phyloP scores from a whole-genome alignment of 2,888 invertebrate species.

The Adelognathus sp. region DNA sequence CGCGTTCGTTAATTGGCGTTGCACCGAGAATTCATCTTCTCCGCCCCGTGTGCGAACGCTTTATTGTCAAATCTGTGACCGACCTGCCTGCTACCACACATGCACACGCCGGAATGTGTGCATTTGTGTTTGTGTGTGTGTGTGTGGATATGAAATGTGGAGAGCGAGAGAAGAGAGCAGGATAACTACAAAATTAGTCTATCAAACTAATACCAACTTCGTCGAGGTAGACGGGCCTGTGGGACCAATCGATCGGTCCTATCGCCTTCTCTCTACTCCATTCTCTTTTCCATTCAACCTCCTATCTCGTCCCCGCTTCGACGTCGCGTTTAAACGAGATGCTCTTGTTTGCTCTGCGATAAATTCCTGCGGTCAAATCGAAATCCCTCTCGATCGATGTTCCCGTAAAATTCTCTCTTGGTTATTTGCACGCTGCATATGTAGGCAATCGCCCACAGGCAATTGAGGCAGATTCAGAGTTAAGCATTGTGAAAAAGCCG shows the following conservation, averaged over 20 bases:
- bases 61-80: conserved; percentile 27
- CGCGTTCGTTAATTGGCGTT: conserved; percentile 22
- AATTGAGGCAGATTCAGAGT: too few species aligned
- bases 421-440: not conserved
- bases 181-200: conserved; percentile 37
- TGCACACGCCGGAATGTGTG: not conserved
- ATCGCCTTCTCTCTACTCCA: not conserved
- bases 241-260: conserved; percentile 26
- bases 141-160: not conserved
- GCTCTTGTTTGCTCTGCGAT: conserved; percentile 1
- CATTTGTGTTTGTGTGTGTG: too few species aligned
- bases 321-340: not conserved
- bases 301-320: not conserved
- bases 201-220: conserved; percentile 55
- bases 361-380: conserved; percentile 8
- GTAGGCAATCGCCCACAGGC: too few species aligned
- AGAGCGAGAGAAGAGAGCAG: not conserved
- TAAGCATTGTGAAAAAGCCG: too few species aligned
- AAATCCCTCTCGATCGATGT: not conserved
- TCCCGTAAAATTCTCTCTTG: not conserved
- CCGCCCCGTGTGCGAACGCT: not conserved
- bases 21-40: not conserved
- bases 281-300: not conserved
- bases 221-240: conserved; percentile 15
- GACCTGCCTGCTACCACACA: not conserved